Conservation (phyloP, 2,888 invertebrate species). For the Ctenicera cuprea region DNA sequence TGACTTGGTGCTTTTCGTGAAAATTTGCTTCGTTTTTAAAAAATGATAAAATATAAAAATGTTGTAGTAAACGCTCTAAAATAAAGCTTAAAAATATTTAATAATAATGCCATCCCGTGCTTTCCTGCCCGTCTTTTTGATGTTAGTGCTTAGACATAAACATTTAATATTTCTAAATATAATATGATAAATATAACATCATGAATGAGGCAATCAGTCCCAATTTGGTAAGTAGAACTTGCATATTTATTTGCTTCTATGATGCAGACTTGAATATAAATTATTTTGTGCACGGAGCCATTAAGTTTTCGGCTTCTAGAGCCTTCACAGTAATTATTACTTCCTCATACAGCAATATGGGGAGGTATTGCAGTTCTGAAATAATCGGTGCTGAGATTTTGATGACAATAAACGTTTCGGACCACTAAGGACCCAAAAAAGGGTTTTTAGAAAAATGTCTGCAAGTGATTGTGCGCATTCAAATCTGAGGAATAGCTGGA, state of each 20-base stretch:
- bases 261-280: no score
- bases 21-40: neutral
- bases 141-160: conserved; percentile 35
- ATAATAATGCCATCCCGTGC: conserved; percentile 7
- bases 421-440: no score
- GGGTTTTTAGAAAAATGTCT: no score
- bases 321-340: no score
- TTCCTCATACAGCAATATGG: no score
- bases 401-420: no score
- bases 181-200: conserved; percentile 24
- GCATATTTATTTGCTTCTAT: neutral
- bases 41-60: neutral
- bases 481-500: no score
- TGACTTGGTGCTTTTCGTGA: neutral
- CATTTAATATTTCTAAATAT: conserved; percentile 7
- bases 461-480: no score
- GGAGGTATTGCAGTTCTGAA: no score
- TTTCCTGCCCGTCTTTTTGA: conserved; percentile 15
- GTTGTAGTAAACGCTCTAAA: no score
- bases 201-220: conserved; percentile 56
- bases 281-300: neutral
- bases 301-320: neutral
- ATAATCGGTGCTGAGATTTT: no score
- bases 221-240: conserved; percentile 54
- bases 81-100: no score